Base-by-base conservation (phyloP, 2,113 vertebrate genomes). In the Poecile atricapillus region DNA sequence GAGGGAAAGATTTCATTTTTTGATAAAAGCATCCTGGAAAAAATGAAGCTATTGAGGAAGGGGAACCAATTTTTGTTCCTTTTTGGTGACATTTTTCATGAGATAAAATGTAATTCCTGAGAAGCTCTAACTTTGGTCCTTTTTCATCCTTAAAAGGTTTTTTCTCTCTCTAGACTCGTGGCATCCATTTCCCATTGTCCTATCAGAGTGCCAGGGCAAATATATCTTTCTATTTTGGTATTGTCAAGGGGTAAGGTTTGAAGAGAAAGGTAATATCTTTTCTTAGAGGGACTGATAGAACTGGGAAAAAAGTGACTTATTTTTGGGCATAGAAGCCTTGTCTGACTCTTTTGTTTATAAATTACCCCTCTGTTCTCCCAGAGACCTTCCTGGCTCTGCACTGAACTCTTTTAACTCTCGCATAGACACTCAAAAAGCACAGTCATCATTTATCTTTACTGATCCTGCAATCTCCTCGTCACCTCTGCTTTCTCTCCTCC, bases 311-410 rank as follows among this genome's bases (percentile, higher is more conserved):
- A 64, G 20, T 37, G 67, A 77, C 86, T 87, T 85, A 47, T 92
- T 94, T 91, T 87, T 3, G 69, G 79, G 33, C 58, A 64, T 21
- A 84, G 77, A 95, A 89, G 74, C 76, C 58, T 71, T 94, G 88
- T 94, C 94, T 96, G 90, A 59, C 90, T 97, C 89, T 83, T 93
- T 93, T 94, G 92, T 93, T 96, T 89, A 96, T 98, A 97, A 97
- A 98, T 97, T 97, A 97, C 92, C 89, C 94, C 94, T 85, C 95
- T 97, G 24, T 50, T 89, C 94, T 91, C 69, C 80, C 77, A 93
- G 92, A 94, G 91, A 91, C 87, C 92, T 94, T 76, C 27, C 56
- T 62, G 94, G 91, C 96, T 92, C 93, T 35, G 16, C 27, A 25
- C 75, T 84, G 89, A 97, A 95, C 94, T 93, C 81, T 49, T 75